A percentile compares a stretch with the other conserved stretches of the same genome.
Evolutionary conservation across 2,113 vertebrate genomes (phyloP).

Genomic region (Lophotis ruficrista): DNA sequence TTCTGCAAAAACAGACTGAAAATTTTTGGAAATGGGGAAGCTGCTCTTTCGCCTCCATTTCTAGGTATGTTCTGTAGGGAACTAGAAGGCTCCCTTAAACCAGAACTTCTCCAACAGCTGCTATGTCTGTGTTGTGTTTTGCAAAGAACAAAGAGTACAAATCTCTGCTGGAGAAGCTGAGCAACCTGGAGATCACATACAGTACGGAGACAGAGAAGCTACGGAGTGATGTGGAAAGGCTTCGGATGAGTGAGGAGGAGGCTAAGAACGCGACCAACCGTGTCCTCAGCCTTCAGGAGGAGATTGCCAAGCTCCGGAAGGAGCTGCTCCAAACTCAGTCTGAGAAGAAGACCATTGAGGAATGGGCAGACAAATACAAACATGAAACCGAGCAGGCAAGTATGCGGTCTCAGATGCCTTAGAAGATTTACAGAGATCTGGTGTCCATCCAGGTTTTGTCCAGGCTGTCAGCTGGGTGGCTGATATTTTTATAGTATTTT

Average conservation of each 20-base stretch:
- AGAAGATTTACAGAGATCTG: background rate
- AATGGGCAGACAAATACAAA: slow-evolving; percentile 88
- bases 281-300: slow-evolving; percentile 85
- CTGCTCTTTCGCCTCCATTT: background rate
- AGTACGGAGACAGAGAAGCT: slow-evolving; percentile 85
- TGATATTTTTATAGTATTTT: background rate
- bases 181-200: slow-evolving; percentile 79
- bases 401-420: background rate
- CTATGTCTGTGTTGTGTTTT: slow-evolving; percentile 4
- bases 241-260: slow-evolving; percentile 88
- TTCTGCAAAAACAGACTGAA: background rate
- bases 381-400: slow-evolving; percentile 89
- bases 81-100: background rate
- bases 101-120: background rate
- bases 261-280: slow-evolving; percentile 85
- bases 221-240: slow-evolving; percentile 82
- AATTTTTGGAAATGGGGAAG: background rate
- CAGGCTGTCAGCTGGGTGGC: background rate
- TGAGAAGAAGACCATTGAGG: slow-evolving; percentile 93
- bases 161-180: slow-evolving; percentile 82
- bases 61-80: background rate
- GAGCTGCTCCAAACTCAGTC: slow-evolving; percentile 86
- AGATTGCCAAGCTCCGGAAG: slow-evolving; percentile 87
- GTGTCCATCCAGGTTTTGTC: background rate
- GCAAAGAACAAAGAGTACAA: slow-evolving; percentile 89